Conservation (phyloP, 2,113 vertebrate species). For the Anser brachyrhynchus region DNA sequence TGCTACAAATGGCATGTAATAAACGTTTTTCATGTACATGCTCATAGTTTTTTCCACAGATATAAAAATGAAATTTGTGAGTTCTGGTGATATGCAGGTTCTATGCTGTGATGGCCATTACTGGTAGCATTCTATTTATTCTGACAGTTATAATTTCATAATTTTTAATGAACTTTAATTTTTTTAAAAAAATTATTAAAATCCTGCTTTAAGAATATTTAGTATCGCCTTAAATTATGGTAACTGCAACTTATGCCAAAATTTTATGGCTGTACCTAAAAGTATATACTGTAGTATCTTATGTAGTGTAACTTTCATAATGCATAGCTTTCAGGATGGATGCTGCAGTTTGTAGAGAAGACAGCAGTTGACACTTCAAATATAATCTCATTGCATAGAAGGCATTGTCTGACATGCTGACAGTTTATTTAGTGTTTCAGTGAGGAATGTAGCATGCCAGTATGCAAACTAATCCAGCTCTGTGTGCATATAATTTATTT, state of each 20-base stretch:
- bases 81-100: background rate
- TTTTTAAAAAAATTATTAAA: background rate
- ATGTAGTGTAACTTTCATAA: background rate
- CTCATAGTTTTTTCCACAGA: background rate
- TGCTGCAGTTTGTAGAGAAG: background rate
- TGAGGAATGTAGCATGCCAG: background rate
- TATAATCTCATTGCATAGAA: background rate
- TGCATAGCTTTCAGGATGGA: background rate
- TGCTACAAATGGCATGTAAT: background rate
- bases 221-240: background rate
- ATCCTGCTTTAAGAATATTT: background rate
- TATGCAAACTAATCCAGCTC: background rate
- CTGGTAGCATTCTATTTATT: background rate
- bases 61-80: background rate
- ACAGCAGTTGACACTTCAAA: background rate
- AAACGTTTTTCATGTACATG: background rate
- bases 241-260: fast-evolving
- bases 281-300: background rate
- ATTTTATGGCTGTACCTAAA: background rate
- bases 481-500: background rate
- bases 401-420: background rate
- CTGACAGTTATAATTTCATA: background rate
- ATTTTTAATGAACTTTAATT: background rate
- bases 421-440: background rate
- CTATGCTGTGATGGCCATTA: background rate